Conservation (phyloP, 2,888 invertebrate species). For the Chaetogeoica ovagalla region DNA sequence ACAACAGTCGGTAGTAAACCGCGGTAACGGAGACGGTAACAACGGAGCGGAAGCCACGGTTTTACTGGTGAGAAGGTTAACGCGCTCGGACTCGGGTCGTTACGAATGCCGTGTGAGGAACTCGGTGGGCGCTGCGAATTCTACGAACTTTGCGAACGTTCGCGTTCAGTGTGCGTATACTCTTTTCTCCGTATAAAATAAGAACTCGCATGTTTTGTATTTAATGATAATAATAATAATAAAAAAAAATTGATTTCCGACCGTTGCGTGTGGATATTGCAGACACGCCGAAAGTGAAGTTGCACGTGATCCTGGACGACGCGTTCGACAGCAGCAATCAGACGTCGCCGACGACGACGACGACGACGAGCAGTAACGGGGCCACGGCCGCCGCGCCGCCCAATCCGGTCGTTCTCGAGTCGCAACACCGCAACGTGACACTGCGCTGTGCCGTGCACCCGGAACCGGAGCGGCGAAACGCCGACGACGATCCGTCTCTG, state of each 20-base stretch:
- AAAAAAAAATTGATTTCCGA: too few species aligned
- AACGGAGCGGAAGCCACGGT: conserved; percentile 22
- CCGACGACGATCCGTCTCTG: conserved; percentile 45
- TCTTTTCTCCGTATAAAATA: too few species aligned
- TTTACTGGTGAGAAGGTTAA: conserved; percentile 22
- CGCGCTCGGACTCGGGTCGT: conserved; percentile 63
- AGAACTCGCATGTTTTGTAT: too few species aligned
- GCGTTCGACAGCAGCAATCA: background rate
- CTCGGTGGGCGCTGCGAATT: conserved; percentile 69
- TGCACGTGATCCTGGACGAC: conserved; percentile 45
- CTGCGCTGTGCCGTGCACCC: conserved; percentile 41
- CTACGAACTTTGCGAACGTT: conserved; percentile 63
- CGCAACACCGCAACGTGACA: conserved; percentile 48
- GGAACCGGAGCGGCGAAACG: conserved; percentile 22
- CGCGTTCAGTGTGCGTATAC: conserved; percentile 56
- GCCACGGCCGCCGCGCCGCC: background rate
- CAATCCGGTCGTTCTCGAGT: conserved; percentile 40
- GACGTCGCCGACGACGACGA: conserved; percentile 4
- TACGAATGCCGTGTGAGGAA: conserved; percentile 83
- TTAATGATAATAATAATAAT: too few species aligned
- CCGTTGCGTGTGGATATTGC: background rate
- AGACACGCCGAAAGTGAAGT: conserved; percentile 37
- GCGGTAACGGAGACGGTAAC: conserved; percentile 5
- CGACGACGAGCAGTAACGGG: too few species aligned
- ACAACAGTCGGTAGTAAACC: background rate